Evolutionary conservation across 2,888 invertebrate species (phyloP), one percentile per base, ranked within the genome.

Genomic region (Elysia crispata): DNA sequence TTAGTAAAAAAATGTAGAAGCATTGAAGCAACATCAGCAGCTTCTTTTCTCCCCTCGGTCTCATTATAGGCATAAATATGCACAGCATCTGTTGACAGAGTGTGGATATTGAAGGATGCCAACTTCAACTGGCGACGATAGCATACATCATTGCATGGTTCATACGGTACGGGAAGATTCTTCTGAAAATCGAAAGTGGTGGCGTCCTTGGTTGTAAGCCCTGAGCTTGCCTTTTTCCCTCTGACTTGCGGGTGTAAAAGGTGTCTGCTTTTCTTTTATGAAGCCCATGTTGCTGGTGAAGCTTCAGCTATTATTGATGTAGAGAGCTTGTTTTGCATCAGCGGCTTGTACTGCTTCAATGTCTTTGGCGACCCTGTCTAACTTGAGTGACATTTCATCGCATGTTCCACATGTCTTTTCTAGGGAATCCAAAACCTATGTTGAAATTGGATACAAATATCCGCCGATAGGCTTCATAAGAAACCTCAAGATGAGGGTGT

Each of bases 1-100:
- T n/a, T n/a, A n/a, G n/a, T n/a, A n/a, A 67, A 20, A 62, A 79
- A 79, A 57, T 75, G 5, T 23, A 8, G 23, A 6, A 79, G 31
- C 79, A 77, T 79, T 57, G 74, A 79, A 8, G 15, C 3, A 1
- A 79, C 79, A 25, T 79, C 79, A 79, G 78, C 79, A 41, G 79
- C 70, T n/a, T 75, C 75, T 57, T 77, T 79, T 18, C 28, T 57
- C 20, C 60, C 80, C 1, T 77, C 57, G 1, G 80, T 79, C 54
- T 79, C 76, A 54, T 79, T 76, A 57, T 77, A 79, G 1, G 13
- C n/a, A 62, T 79, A 79, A 1, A 79, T 25, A 41, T 54, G 64
- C 3, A 67, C 76, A 13, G 60, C 64, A 67, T 79, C 80, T 23
- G 66, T n/a, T 11, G 33, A 30, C 31, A 79, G 67, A 1, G 49